Conservation (phyloP, 2,888 invertebrate species). For the Phengaris alcon region DNA sequence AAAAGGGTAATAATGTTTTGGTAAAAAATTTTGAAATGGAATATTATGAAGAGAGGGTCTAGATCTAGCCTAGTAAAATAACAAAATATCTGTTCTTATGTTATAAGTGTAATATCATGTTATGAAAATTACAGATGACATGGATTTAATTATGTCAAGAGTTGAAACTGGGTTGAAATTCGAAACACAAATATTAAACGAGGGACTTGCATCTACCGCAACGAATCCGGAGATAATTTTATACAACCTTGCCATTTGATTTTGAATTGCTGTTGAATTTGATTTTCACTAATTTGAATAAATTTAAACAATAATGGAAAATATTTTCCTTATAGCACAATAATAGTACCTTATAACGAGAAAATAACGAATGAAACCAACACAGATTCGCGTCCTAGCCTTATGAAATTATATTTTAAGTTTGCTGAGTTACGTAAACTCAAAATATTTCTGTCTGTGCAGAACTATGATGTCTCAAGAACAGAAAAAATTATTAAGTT, state of each 20-base stretch:
- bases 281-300: not conserved
- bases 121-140: constrained; percentile 40
- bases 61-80: not conserved
- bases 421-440: too few species aligned
- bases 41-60: not conserved
- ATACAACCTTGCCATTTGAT: not conserved
- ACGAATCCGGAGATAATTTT: constrained; percentile 3
- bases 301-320: not conserved
- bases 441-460: too few species aligned
- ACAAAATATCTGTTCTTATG: not conserved
- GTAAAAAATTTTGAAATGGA: not conserved
- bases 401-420: too few species aligned
- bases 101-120: constrained; percentile 8
- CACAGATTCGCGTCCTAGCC: too few species aligned
- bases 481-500: too few species aligned
- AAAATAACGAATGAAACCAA: too few species aligned
- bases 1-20: not conserved
- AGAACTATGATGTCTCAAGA: too few species aligned
- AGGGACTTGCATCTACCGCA: constrained; percentile 52
- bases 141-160: constrained; percentile 61
- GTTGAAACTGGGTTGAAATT: constrained; percentile 63
- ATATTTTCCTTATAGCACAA: not conserved
- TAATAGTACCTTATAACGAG: too few species aligned
- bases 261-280: not conserved
- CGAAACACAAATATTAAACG: constrained; percentile 70